These are phyloP conservation scores for Hirtodrosophila cameraria DNA, from an alignment of 2,888 invertebrate species.

Conservation along the genomic window DNA sequence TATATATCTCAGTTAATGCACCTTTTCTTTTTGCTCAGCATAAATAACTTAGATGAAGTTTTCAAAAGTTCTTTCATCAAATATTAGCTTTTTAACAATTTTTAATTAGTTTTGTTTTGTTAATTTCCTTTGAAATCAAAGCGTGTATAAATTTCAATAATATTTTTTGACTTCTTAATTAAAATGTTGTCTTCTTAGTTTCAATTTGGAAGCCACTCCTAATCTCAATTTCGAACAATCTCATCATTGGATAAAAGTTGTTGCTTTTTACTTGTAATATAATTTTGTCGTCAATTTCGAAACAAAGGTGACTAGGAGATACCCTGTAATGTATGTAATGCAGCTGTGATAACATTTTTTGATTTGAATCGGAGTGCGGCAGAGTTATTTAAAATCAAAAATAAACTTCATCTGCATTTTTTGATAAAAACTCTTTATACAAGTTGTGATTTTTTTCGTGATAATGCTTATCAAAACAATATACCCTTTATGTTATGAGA, in stretches of 20 bases:
- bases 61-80: constrained; percentile 10
- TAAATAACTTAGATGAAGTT: not conserved
- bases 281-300: constrained; percentile 32
- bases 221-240: constrained; percentile 7
- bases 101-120: constrained; percentile 30
- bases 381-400: too few species aligned
- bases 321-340: too few species aligned
- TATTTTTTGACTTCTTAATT: constrained; percentile 17
- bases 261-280: not conserved
- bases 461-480: too few species aligned
- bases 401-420: too few species aligned
- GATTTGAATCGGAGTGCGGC: too few species aligned
- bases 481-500: too few species aligned
- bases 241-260: not conserved
- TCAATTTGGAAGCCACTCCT: constrained; percentile 3
- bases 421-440: too few species aligned
- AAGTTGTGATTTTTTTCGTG: too few species aligned
- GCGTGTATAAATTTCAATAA: constrained; percentile 5
- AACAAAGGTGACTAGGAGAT: not conserved
- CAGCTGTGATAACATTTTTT: too few species aligned
- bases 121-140: not conserved
- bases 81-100: constrained; percentile 4
- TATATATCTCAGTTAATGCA: not conserved
- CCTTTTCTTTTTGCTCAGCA: not conserved
- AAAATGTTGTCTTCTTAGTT: constrained; percentile 7